These are phyloP conservation scores for Stenodera caucasica DNA, from an alignment of 2,888 invertebrate genomes.

Conservation along the genomic window DNA sequence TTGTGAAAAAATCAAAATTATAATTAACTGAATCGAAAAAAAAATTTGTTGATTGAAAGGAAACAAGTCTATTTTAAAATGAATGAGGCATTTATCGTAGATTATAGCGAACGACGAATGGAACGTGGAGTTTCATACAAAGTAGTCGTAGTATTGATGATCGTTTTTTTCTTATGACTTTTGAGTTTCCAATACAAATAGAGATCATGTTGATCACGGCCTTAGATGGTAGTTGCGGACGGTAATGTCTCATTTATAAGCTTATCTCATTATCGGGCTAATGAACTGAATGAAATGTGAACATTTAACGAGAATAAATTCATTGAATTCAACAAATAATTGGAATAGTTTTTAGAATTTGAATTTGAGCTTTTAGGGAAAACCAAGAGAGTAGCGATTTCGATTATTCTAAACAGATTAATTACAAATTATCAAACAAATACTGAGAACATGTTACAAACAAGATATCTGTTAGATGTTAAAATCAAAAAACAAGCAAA, in stretches of 20 bases:
- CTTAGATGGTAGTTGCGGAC: constrained; percentile 32
- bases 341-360: too few species aligned
- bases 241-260: constrained; percentile 42
- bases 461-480: neutral
- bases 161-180: neutral
- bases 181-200: constrained; percentile 18
- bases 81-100: constrained; percentile 1
- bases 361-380: too few species aligned
- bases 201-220: constrained; percentile 16
- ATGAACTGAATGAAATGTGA: constrained; percentile 4
- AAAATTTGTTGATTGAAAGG: neutral
- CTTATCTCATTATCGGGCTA: constrained; percentile 25
- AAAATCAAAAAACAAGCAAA: neutral
- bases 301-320: too few species aligned
- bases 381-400: too few species aligned
- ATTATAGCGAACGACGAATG: neutral
- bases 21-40: neutral
- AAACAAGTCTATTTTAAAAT: constrained; percentile 5
- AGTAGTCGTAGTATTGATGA: neutral
- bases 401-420: neutral
- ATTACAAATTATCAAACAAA: neutral
- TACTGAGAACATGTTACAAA: neutral
- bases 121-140: constrained; percentile 2
- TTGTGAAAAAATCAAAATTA: neutral
- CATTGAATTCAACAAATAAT: too few species aligned